These are phyloP conservation scores for Micronisus gabar DNA, from an alignment of 2,113 vertebrate species.

Conservation along the genomic window DNA sequence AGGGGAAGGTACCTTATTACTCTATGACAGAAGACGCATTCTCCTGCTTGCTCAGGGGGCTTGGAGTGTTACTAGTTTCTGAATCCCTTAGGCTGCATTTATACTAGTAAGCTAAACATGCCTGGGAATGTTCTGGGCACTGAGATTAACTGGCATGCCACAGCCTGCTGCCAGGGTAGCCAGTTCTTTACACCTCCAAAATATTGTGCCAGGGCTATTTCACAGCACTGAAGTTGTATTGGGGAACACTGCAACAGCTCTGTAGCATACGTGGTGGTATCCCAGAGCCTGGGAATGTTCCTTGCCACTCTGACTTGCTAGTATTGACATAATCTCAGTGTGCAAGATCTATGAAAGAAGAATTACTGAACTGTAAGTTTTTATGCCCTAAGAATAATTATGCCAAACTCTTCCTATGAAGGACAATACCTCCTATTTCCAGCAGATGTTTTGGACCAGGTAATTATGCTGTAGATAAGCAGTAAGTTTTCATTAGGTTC, in stretches of 20 bases:
- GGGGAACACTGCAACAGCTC: not conserved
- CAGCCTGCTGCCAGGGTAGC: not conserved
- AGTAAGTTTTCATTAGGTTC: not conserved
- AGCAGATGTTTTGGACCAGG: not conserved
- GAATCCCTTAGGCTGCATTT: not conserved
- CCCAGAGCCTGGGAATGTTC: not conserved
- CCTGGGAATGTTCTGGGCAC: not conserved
- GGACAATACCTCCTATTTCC: not conserved
- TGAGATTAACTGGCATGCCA: not conserved
- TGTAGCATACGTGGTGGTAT: not conserved
- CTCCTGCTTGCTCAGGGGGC: fast-evolving
- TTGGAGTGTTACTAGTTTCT: not conserved
- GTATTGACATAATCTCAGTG: not conserved
- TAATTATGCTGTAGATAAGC: not conserved
- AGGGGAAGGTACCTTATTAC: not conserved
- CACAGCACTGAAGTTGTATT: not conserved
- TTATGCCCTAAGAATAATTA: not conserved
- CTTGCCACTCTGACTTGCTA: not conserved
- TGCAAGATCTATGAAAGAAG: not conserved
- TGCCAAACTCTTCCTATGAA: not conserved
- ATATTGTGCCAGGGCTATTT: not conserved
- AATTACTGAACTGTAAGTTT: not conserved
- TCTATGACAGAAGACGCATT: not conserved
- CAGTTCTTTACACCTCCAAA: not conserved
- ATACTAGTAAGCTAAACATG: not conserved